Conservation (phyloP, 2,797 vertebrate species). For the Chelidonichthys spinosus region DNA sequence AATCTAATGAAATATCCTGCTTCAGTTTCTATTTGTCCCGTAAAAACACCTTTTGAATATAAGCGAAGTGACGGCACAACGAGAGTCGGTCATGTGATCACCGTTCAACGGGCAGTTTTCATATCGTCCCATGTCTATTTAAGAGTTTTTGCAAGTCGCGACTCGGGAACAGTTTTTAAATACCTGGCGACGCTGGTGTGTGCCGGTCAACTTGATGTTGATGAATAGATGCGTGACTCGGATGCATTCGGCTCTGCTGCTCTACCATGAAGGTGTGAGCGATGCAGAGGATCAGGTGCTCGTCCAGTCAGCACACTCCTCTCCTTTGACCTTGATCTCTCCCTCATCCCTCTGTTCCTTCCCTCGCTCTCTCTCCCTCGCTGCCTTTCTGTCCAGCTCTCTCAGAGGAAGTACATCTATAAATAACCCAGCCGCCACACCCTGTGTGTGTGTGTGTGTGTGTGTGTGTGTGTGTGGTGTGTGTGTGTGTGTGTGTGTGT, state of each 20-base stretch:
- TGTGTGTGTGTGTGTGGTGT: constrained; percentile 11
- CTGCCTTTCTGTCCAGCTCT: constrained; percentile 49
- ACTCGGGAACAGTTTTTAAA: too few relatives aligned
- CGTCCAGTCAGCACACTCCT: constrained; percentile 70
- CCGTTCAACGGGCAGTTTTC: too few relatives aligned
- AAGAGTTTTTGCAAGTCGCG: too few relatives aligned
- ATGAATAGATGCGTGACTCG: background rate
- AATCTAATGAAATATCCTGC: too few relatives aligned
- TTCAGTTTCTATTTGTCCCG: too few relatives aligned
- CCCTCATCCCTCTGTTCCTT: constrained; percentile 38
- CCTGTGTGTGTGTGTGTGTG: constrained; percentile 56
- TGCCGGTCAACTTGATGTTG: background rate
- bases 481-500: constrained; percentile 43
- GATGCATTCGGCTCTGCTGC: background rate
- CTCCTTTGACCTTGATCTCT: constrained; percentile 78
- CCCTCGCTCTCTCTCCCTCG: background rate
- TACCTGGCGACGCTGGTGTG: background rate
- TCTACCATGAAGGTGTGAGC: constrained; percentile 9
- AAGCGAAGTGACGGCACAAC: too few relatives aligned
- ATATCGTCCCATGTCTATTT: too few relatives aligned
- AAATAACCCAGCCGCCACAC: constrained; percentile 80
- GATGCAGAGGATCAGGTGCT: constrained; percentile 47
- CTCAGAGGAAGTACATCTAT: constrained; percentile 77
- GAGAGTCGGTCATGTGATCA: too few relatives aligned
- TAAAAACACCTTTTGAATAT: too few relatives aligned